Evolutionary conservation across 2,113 vertebrate species (phyloP).

Genomic region (Leptodactylus fuscus): DNA sequence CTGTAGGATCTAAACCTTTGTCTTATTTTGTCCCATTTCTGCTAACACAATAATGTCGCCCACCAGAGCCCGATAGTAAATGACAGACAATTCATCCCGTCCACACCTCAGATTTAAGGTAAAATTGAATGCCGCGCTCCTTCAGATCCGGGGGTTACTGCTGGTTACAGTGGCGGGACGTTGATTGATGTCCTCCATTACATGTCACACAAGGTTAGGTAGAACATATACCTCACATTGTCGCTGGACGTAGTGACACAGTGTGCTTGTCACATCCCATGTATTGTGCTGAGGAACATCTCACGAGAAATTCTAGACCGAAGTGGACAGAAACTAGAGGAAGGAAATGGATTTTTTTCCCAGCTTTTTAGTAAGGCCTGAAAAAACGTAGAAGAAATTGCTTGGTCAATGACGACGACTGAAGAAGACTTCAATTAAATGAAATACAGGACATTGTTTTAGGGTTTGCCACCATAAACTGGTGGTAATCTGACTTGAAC

Average conservation of each 20-base stretch:
- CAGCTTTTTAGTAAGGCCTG: neutral
- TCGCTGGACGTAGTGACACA: neutral
- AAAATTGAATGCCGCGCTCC: neutral
- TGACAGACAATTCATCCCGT: neutral
- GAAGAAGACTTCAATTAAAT: neutral
- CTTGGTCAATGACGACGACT: neutral
- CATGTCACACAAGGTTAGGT: slow-evolving; percentile 10
- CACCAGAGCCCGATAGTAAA: neutral
- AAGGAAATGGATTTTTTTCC: neutral
- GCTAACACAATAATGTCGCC: no score
- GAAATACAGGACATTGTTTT: no score
- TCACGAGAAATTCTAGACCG: neutral
- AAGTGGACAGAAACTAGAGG: neutral
- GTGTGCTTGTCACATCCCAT: neutral
- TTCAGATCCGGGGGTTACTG: neutral
- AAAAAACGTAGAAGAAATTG: neutral
- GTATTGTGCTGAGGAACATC: neutral
- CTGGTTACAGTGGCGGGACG: neutral
- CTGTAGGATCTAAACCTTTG: no score
- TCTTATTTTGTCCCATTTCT: no score
- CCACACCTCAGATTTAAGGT: neutral
- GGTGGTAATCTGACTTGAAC: neutral
- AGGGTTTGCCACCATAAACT: no score
- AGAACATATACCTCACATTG: neutral
- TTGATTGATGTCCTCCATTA: slow-evolving; percentile 25